A percentile compares a stretch with the other conserved stretches of the same genome.
Conservation (phyloP, 2,113 vertebrate species). For the Ciconia maguari region DNA sequence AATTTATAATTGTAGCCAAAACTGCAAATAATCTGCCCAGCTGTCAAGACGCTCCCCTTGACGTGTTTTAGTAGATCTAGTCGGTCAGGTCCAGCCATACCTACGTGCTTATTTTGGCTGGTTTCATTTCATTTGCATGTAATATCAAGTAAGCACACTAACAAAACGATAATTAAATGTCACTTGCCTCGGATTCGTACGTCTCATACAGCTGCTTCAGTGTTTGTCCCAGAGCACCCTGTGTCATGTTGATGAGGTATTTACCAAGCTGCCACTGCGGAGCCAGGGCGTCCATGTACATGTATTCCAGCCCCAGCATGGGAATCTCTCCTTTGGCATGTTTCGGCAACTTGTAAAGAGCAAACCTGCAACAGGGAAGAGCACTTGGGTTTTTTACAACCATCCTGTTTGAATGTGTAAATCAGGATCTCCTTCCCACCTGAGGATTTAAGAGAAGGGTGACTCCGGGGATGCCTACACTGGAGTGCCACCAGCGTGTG, state of each 20-base stretch:
- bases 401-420: not conserved
- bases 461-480: accelerated
- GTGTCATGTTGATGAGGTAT: slow-evolving; percentile 79
- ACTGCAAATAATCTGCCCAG: not conserved
- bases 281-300: slow-evolving; percentile 84
- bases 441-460: not conserved
- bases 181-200: slow-evolving; percentile 75
- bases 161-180: not conserved
- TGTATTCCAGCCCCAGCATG: slow-evolving; percentile 84
- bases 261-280: slow-evolving; percentile 78
- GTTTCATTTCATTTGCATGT: not conserved
- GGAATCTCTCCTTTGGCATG: slow-evolving; percentile 53
- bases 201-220: slow-evolving; percentile 82
- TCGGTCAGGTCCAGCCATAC: not conserved
- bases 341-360: slow-evolving; percentile 88
- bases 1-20: not conserved
- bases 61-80: not conserved
- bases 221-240: slow-evolving; percentile 79
- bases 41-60: not conserved
- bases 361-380: slow-evolving; percentile 78
- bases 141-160: not conserved
- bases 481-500: accelerated
- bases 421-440: not conserved
- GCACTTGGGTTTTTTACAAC: not conserved
- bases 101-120: not conserved